phyloP scores from a whole-genome alignment of 2,888 invertebrate genomes.

The Stegophylla sp. region DNA sequence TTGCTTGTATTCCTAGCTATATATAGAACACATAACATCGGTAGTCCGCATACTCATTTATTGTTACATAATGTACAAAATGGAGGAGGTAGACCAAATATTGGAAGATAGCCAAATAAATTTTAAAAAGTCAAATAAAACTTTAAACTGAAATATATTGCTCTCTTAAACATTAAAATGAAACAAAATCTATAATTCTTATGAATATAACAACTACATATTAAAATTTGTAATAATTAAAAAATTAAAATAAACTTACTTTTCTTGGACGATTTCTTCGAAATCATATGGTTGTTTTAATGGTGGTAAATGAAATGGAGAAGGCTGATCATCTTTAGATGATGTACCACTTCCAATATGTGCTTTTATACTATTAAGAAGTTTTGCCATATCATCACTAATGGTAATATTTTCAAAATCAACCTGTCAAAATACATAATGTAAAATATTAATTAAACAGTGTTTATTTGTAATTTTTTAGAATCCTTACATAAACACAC shows the following conservation, averaged over 20 bases:
- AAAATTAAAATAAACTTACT: conserved; percentile 18
- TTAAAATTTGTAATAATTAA: background rate
- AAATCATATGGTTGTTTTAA: conserved; percentile 36
- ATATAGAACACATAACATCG: too few relatives aligned
- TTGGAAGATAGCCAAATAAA: too few relatives aligned
- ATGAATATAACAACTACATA: background rate
- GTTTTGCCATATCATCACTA: conserved; percentile 56
- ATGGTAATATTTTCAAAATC: conserved; percentile 48
- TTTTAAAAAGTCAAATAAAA: too few relatives aligned
- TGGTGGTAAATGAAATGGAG: conserved; percentile 45
- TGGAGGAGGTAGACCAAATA: too few relatives aligned
- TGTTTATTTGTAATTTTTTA: background rate
- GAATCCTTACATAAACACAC: background rate
- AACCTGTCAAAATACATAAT: conserved; percentile 40
- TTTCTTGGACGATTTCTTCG: conserved; percentile 40
- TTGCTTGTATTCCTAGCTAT: too few relatives aligned
- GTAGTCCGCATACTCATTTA: too few relatives aligned
- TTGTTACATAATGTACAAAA: too few relatives aligned
- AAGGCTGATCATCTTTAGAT: conserved; percentile 21
- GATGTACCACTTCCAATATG: conserved; percentile 31
- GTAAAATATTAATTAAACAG: conserved; percentile 21
- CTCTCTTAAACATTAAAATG: too few relatives aligned
- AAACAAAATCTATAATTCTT: too few relatives aligned
- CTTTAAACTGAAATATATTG: too few relatives aligned
- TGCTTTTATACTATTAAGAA: conserved; percentile 44